phyloP scores from a whole-genome alignment of 1,140 invertebrate genomes.

The Euwallacea fornicatus region DNA sequence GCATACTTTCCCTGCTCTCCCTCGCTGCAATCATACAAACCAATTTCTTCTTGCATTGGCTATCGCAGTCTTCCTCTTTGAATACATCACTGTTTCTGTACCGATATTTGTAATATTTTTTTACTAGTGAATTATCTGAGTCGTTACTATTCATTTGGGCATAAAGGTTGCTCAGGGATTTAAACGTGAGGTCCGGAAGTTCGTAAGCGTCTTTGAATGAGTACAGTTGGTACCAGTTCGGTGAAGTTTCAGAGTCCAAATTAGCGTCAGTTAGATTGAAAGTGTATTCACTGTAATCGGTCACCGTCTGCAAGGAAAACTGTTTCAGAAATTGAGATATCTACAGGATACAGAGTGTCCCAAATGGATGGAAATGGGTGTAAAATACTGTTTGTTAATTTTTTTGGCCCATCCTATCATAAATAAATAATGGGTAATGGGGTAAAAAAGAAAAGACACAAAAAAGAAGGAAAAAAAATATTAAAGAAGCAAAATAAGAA shows the following conservation, averaged over 20 bases:
- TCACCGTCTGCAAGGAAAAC: slow-evolving; percentile 57
- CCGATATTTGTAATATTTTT: slow-evolving; percentile 47
- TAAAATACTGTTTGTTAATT: background rate
- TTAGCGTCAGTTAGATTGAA: slow-evolving; percentile 80
- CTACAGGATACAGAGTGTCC: background rate
- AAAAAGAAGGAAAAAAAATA: too few relatives aligned
- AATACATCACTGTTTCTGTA: slow-evolving; percentile 56
- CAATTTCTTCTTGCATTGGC: slow-evolving; percentile 60
- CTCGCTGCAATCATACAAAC: slow-evolving; percentile 62
- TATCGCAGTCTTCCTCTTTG: slow-evolving; percentile 57
- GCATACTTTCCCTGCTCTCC: slow-evolving; percentile 56
- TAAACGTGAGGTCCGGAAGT: slow-evolving; percentile 56
- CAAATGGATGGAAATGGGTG: too few relatives aligned
- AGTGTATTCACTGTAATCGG: slow-evolving; percentile 73
- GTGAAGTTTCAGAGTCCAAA: slow-evolving; percentile 49
- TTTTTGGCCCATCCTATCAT: background rate
- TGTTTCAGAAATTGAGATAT: slow-evolving; percentile 7
- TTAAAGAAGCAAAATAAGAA: too few relatives aligned
- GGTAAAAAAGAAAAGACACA: too few relatives aligned
- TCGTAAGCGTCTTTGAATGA: slow-evolving; percentile 67
- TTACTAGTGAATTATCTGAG: slow-evolving; percentile 44
- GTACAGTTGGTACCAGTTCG: slow-evolving; percentile 68
- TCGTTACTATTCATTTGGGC: slow-evolving; percentile 55
- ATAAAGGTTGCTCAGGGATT: slow-evolving; percentile 57
- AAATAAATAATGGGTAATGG: background rate